Evolutionary conservation across 2,888 invertebrate genomes (phyloP), one percentile per base, ranked within the genome.

Genomic region (Venusia cambrica): DNA sequence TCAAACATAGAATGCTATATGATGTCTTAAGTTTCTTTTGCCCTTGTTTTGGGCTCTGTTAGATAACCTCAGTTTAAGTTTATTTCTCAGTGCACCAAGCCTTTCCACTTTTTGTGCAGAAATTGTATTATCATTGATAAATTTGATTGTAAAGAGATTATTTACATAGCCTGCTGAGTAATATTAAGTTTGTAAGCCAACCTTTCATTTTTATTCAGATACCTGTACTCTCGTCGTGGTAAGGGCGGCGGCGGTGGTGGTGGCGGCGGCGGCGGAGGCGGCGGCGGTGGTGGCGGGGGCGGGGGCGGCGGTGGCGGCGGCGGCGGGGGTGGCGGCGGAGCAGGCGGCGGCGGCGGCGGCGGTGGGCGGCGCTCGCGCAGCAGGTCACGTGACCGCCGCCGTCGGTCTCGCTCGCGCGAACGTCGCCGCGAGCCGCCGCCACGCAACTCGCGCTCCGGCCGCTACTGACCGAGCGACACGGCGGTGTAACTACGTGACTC

Each of bases 171-270:
- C n/a, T n/a, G n/a, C n/a, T n/a, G n/a, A n/a, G n/a, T n/a, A n/a
- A n/a, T n/a, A n/a, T n/a, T n/a, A n/a, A n/a, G n/a, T n/a, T n/a
- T n/a, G n/a, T n/a, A n/a, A n/a, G n/a, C n/a, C n/a, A n/a, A n/a
- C n/a, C 17, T 11, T 5, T 21, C 8, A 21, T n/a, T 11, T 34
- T 31, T 4, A 55, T 74, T 1, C 67, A 90, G 91, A 64, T 91
- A 94, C 73, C 70, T 94, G 59, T 93, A 94, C 78, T 92, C 93
- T 25, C 89, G 94, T 5, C 91, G 93, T 6, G 39, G 39, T 76
- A 75, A 76, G 73, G 88, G 88, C 15, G 45, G 45, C 11, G 46
- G 45, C 15, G 42, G 42, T 7, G 32, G 32, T 10, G 40, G 40
- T 10, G 34, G 39, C 5, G 39, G 43, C 3, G 40, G 40, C 2